phyloP scores from a whole-genome alignment of 2,113 vertebrate genomes.

The Leptocoma aspasia region DNA sequence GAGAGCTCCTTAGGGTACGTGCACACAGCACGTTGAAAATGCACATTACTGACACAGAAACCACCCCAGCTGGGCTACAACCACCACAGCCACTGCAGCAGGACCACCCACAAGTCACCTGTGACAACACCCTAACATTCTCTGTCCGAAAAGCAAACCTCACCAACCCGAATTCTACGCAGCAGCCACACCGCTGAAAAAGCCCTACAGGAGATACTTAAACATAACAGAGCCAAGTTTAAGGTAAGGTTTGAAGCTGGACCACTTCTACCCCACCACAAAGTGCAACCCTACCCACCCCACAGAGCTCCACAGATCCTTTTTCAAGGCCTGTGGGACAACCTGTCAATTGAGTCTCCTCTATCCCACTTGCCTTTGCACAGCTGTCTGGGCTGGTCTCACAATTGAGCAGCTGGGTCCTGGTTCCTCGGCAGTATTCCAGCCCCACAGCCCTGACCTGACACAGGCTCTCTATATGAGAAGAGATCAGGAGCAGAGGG shows the following conservation, averaged over 20 bases:
- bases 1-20: neutral
- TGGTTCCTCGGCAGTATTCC: neutral
- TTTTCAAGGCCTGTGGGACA: neutral
- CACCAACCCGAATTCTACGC: neutral
- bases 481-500: neutral
- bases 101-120: neutral
- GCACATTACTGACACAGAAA: neutral
- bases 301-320: neutral
- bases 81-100: neutral
- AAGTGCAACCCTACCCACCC: neutral
- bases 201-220: neutral
- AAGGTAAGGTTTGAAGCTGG: neutral
- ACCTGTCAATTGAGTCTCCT: neutral
- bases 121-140: neutral
- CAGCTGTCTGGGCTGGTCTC: neutral
- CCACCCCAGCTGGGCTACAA: neutral
- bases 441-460: neutral
- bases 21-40: neutral
- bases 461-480: neutral
- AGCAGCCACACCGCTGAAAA: neutral
- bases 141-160: neutral
- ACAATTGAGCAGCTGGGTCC: neutral
- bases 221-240: neutral
- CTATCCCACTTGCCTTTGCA: neutral
- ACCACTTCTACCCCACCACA: rapidly evolving